phyloP scores from a whole-genome alignment of 2,888 invertebrate genomes.

The Saturnia japonica region DNA sequence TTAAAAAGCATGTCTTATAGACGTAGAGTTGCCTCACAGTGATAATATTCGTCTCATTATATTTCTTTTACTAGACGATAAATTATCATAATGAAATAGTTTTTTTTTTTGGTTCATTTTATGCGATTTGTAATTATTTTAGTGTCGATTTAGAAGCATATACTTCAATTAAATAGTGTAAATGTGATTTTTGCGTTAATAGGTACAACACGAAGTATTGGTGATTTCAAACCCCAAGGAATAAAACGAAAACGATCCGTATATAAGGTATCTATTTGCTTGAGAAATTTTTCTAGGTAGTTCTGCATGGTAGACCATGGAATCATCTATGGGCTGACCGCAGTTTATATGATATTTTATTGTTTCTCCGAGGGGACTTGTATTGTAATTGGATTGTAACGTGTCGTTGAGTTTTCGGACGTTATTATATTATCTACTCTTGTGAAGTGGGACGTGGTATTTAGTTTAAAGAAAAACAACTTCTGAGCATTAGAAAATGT shows the following conservation, averaged over 20 bases:
- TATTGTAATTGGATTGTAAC: constrained; percentile 56
- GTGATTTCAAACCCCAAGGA: neutral
- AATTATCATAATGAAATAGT: too few species aligned
- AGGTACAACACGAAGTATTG: neutral
- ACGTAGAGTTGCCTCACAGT: too few species aligned
- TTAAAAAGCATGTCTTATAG: too few species aligned
- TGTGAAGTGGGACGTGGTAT: constrained; percentile 1
- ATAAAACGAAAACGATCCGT: neutral
- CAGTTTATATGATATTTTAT: constrained; percentile 57
- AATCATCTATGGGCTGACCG: constrained; percentile 45
- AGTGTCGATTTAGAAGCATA: too few species aligned
- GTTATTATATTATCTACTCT: constrained; percentile 54
- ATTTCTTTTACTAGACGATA: too few species aligned
- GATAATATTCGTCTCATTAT: too few species aligned
- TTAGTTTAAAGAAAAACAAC: neutral
- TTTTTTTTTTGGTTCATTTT: too few species aligned
- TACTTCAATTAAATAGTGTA: too few species aligned
- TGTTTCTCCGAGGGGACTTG: constrained; percentile 46
- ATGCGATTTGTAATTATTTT: too few species aligned
- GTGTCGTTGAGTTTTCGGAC: constrained; percentile 65
- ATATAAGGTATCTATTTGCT: neutral
- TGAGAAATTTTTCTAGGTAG: constrained; percentile 25
- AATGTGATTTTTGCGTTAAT: too few species aligned
- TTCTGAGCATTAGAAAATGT: neutral
- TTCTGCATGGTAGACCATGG: constrained; percentile 43